Evolutionary conservation across 2,113 vertebrate species (phyloP), one percentile per base, ranked within the genome.

Genomic region (Mionectes macconnelli): DNA sequence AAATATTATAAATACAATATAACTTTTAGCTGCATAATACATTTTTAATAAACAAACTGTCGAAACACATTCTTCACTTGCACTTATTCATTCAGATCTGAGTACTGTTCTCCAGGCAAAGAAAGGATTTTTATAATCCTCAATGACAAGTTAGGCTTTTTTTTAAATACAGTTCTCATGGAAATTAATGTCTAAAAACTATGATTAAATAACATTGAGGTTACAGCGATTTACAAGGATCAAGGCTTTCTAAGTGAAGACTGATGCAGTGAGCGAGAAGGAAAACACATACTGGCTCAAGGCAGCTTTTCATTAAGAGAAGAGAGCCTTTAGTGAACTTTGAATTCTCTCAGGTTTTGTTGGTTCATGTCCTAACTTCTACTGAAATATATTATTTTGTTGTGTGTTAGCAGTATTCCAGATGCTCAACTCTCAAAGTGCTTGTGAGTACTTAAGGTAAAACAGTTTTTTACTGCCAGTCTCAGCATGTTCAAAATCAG

Each of bases 11-110:
- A 94, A 87, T 79, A 94, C 87, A 92, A 94, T 96, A 49, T 89
- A 95, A 96, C 67, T 94, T 96, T 85, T 92, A 94, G 77, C 90
- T 93, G 81, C 84, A 89, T 94, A 96, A 96, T 94, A 91, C 77
- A 96, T 96, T 96, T 97, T 96, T 94, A 95, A 97, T 96, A 96
- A 96, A 97, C 93, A 96, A 96, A 95, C 88, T 96, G 96, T 96
- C 76, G 87, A 97, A 97, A 97, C 90, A 93, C 92, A 95, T 97
- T 97, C 91, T 92, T 93, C 89, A 96, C 92, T 85, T 89, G 86
- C 86, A 92, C 33, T 89, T 89, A 95, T 50, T 95, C 57, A 89
- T 96, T 96, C 89, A 94, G 95, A 94, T 95, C 81, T 73, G 75
- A 96, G 87, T 81, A 89, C 87, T 94, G 83, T 79, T 94, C 94